Evolutionary conservation across 2,888 invertebrate genomes (phyloP), one percentile per base, ranked within the genome.

Genomic region (Hydropsyche betteni): DNA sequence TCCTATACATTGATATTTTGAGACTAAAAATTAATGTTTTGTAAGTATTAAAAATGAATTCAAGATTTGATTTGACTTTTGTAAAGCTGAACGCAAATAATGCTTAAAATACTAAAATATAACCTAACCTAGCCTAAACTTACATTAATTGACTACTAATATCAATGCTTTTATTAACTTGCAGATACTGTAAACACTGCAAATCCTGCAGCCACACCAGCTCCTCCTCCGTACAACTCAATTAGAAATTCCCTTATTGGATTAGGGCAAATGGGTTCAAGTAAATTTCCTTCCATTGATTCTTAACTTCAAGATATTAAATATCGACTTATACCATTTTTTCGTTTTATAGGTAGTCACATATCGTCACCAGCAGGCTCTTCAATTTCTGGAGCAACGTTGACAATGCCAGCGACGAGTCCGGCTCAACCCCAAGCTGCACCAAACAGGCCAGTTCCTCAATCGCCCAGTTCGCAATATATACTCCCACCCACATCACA

Each of bases 151-250:
- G 1, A 44, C 44, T 44, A 44, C 6, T 44, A 10, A 44, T 44
- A 8, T 24, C 24, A 24, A 24, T 44, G 44, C 44, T 44, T 44
- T 44, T 10, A 44, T 44, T 44, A 44, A 58, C 64, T 76, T 78
- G 24, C 74, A 77, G 76, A 50, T 34, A 74, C 79, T 79, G 87
- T 90, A 77, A 89, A 90, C 84, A 93, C 91, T 78, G 92, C 89
- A 69, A 93, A 93, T 84, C 93, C 92, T 5, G 92, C 91, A 53
- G 93, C 92, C 1, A 94, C 93, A 53, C 94, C 93, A 24, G 93
- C 94, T 69, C 93, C 94, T 58, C 93, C 93, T 5, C 94, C 94
- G 2, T 94, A 94, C 82, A 90, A 90, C 0, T 87, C 87, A 36
- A 86, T 87, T 50, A 84, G 88, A 74, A 88, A 83, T 81, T 87